Evolutionary conservation across 2,888 invertebrate species (phyloP).

Genomic region (Apoda limacodes): DNA sequence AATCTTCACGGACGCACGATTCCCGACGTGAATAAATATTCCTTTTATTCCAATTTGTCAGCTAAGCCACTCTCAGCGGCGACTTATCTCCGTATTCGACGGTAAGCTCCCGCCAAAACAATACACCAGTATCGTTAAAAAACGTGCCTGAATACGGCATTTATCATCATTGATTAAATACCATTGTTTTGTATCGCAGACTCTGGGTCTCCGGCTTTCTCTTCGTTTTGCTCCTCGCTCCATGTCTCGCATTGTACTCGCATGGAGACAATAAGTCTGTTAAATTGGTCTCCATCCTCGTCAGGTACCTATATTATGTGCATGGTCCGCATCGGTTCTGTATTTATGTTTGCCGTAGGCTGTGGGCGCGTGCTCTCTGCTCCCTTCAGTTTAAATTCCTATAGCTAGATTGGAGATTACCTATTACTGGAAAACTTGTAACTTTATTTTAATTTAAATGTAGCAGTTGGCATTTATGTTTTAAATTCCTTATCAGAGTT

Average conservation of each 20-base stretch:
- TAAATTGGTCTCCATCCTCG: constrained; percentile 62
- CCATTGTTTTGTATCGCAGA: constrained; percentile 68
- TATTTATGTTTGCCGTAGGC: constrained; percentile 45
- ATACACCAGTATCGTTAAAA: constrained; percentile 67
- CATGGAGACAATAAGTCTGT: constrained; percentile 69
- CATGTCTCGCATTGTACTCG: constrained; percentile 59
- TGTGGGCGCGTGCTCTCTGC: constrained; percentile 37
- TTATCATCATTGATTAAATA: constrained; percentile 71
- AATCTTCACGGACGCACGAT: too few relatives aligned
- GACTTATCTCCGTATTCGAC: constrained; percentile 64
- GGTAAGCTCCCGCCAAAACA: constrained; percentile 68
- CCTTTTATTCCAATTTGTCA: constrained; percentile 71
- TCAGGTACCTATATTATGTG: constrained; percentile 53
- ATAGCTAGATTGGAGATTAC: too few relatives aligned
- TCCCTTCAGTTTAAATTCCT: constrained; percentile 22
- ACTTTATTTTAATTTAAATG: too few relatives aligned
- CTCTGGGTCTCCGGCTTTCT: constrained; percentile 49
- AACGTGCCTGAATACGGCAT: constrained; percentile 67
- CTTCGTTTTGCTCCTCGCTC: constrained; percentile 52
- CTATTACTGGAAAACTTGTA: constrained; percentile 18
- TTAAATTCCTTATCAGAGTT: too few relatives aligned
- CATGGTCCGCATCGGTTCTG: constrained; percentile 35
- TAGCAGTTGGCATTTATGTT: too few relatives aligned
- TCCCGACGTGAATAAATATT: constrained; percentile 66
- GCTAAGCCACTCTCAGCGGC: constrained; percentile 65